Evolutionary conservation across 2,113 vertebrate genomes (phyloP), one percentile per base, ranked within the genome.

Genomic region (Sander lucioperca): DNA sequence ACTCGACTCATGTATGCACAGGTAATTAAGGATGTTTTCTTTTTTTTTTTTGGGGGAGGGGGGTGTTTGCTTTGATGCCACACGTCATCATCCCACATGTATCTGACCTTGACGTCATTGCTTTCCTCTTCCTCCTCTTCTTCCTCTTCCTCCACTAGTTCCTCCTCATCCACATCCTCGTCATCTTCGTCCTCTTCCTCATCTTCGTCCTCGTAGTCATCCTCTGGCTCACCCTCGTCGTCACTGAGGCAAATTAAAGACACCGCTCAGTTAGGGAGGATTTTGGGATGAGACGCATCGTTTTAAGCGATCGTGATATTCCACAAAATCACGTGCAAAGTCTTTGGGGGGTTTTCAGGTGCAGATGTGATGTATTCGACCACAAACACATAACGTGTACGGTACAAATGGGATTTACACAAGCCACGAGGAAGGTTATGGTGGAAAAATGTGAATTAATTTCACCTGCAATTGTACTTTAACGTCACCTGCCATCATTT

Each of bases 221-320:
- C 93, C 0, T 91, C 93, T 2, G 79, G 93, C 36, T 95, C 95
- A 2, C 95, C 95, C 50, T 96, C 95, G 15, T 96, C 95, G 11
- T 96, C 95, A 78, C 96, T 96, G 84, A 74, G 51, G 4, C 9
- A 57, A 61, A 71, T 36, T 15, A 6, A 43, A 27, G 66, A 51
- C 2, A 25, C 9, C 6, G 23, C 3, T 56, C 4, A 6, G 2
- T 36, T 25, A 59, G 9, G 33, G 9, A 74, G 16, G 8, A 23
- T 27, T 56, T 10, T 63, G 39, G 12, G 50, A 30, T 33, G 19
- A 50, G 4, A 43, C 16, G 39, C 36, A 30, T 51, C 5, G 16
- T 33, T 59, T 62, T 21, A 3, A 59, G 8, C 6, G 5, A 67
- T 1, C 0, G 15, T 5, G 9, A 21, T 45, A 45, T 47, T 73